Evolutionary conservation across 2,113 vertebrate genomes (phyloP).

Genomic region (Platanista minor): DNA sequence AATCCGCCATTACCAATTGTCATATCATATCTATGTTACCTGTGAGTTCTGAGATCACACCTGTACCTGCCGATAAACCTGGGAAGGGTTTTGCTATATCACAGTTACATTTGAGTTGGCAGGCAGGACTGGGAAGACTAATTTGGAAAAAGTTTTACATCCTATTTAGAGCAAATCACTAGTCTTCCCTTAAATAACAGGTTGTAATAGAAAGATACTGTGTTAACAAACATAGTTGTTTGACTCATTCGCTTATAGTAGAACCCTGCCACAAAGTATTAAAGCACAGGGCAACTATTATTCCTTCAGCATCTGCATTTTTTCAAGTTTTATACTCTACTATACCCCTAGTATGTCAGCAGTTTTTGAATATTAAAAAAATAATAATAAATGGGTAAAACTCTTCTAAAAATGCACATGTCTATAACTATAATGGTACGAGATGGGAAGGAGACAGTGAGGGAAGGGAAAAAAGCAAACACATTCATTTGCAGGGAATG

Average conservation of each 20-base stretch:
- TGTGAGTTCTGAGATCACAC: slow-evolving; percentile 26
- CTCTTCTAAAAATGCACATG: slow-evolving; percentile 74
- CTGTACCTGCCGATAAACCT: background rate
- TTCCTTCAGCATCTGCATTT: slow-evolving; percentile 77
- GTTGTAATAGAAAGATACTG: slow-evolving; percentile 72
- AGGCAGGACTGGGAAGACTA: slow-evolving; percentile 53
- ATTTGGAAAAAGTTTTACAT: slow-evolving; percentile 32
- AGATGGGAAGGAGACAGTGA: slow-evolving; percentile 8
- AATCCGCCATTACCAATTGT: slow-evolving; percentile 58
- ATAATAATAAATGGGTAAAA: slow-evolving; percentile 51
- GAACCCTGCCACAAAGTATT: slow-evolving; percentile 84
- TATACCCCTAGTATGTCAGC: slow-evolving; percentile 65
- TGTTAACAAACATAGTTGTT: slow-evolving; percentile 71
- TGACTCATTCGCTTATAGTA: slow-evolving; percentile 86
- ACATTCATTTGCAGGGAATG: slow-evolving; percentile 63
- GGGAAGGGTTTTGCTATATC: slow-evolving; percentile 24
- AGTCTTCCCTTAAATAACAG: slow-evolving; percentile 65
- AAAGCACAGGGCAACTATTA: slow-evolving; percentile 80
- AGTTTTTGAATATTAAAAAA: slow-evolving; percentile 67
- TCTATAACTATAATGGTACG: slow-evolving; percentile 65
- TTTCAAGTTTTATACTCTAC: slow-evolving; percentile 70
- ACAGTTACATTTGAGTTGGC: slow-evolving; percentile 53
- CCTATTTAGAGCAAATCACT: slow-evolving; percentile 49
- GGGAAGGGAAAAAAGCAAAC: slow-evolving; percentile 51
- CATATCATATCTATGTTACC: slow-evolving; percentile 24